Evolutionary conservation across 2,888 invertebrate species (phyloP), one percentile per base, ranked within the genome.

Genomic region (Eupsilia transversa): DNA sequence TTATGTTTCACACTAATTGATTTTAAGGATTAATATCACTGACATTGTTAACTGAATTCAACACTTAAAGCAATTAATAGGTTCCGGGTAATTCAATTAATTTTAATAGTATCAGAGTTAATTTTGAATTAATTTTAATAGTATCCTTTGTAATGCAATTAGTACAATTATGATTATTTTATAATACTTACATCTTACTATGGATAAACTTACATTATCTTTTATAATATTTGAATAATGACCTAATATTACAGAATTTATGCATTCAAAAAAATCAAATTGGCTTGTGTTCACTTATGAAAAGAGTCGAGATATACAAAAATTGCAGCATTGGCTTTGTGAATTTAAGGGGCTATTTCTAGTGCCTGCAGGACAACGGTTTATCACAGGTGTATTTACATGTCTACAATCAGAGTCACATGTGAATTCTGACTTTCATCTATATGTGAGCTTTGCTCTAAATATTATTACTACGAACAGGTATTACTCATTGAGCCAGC

Each of bases 401-500:
- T 61, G 20, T 9, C 10, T 20, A 20, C 27, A 41, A 41, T 10
- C 2, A 63, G 27, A 12, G 3, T 41, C 27, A 20, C 12, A 12
- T 30, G 20, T 61, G 27, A 27, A 41, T 9, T 61, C n/a, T n/a
- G n/a, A 35, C 7, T 38, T 5, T 27, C 5, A 27, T n/a, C 5
- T 10, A 0, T 17, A 27, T 17, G 41, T 41, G 12, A 41, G 63
- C 20, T 30, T 30, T 30, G 30, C 41, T 54, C 35, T 6, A 67
- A 52, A 72, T 57, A 52, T 56, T 60, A 60, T 69, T 68, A 20
- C 46, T 33, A 46, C 23, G 33, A 23, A 35, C 57, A 68, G 52
- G 64, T 65, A 65, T 82, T 79, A 84, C 69, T 80, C 83, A 84
- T 68, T 74, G 54, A 82, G 63, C 61, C 76, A 78, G 66, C 65